Conservation (phyloP, 2,888 invertebrate species). For the Macrosiphum euphorbiae region DNA sequence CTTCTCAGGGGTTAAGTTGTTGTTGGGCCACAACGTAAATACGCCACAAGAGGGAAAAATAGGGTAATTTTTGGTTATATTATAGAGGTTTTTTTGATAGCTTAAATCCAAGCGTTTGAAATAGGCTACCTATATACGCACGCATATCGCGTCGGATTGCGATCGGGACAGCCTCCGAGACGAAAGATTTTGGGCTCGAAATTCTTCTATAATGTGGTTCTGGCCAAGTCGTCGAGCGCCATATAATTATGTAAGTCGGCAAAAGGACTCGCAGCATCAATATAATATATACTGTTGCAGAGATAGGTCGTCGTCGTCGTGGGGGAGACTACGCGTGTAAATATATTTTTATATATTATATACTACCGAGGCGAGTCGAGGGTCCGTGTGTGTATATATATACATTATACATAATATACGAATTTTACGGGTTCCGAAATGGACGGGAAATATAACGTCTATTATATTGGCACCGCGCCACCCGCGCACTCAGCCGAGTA, state of each 20-base stretch:
- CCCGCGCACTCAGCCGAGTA: constrained; percentile 37
- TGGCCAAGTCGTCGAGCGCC: not conserved
- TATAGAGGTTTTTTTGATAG: too few relatives aligned
- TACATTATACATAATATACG: not conserved
- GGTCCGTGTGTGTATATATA: not conserved
- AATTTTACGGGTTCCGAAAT: constrained; percentile 35
- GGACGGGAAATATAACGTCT: constrained; percentile 40
- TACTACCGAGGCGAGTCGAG: not conserved
- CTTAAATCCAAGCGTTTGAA: too few relatives aligned
- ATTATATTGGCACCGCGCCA: constrained; percentile 51
- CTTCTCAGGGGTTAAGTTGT: too few relatives aligned
- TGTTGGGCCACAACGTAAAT: too few relatives aligned
- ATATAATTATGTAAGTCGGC: not conserved
- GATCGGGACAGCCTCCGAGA: not conserved
- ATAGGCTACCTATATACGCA: too few relatives aligned
- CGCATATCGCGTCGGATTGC: not conserved
- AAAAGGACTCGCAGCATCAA: not conserved
- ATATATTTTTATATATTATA: not conserved
- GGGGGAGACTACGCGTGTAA: not conserved
- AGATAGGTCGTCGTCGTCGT: constrained; percentile 1
- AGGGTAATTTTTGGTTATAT: too few relatives aligned
- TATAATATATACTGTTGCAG: not conserved
- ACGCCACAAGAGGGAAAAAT: too few relatives aligned
- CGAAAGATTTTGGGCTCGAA: not conserved
- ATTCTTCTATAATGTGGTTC: not conserved